These are phyloP conservation scores for Hylomyscus alleni DNA, from an alignment of 2,797 vertebrate species.

Conservation along the genomic window DNA sequence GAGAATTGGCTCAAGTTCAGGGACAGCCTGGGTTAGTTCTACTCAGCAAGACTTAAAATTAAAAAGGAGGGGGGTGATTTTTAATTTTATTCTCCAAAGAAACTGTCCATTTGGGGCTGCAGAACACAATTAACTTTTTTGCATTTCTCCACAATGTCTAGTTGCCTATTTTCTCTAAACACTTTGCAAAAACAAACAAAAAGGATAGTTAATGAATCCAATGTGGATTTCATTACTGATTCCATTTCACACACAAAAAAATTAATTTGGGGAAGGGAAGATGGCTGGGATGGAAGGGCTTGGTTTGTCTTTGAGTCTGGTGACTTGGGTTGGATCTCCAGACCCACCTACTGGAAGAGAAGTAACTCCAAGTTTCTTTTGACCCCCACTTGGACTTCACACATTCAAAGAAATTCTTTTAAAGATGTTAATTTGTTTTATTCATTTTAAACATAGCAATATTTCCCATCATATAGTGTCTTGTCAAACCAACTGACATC, in stretches of 20 bases:
- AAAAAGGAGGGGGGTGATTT: slow-evolving; percentile 55
- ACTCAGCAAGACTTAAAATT: background rate
- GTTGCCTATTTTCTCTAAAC: slow-evolving; percentile 78
- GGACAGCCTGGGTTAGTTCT: background rate
- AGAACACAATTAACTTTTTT: slow-evolving; percentile 78
- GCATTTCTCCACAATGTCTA: slow-evolving; percentile 81
- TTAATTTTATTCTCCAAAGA: slow-evolving; percentile 87
- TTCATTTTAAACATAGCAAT: slow-evolving; percentile 73
- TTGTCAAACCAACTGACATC: slow-evolving; percentile 66
- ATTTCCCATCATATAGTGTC: slow-evolving; percentile 68
- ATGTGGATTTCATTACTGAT: slow-evolving; percentile 81
- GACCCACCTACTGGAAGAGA: background rate
- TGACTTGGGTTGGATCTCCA: background rate
- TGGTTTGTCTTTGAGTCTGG: background rate
- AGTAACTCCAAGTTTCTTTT: background rate
- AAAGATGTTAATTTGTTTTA: background rate
- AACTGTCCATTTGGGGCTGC: slow-evolving; percentile 73
- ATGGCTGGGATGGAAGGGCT: background rate
- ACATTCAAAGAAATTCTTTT: background rate
- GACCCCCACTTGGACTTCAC: background rate
- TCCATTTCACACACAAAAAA: slow-evolving; percentile 84
- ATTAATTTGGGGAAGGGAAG: slow-evolving; percentile 61
- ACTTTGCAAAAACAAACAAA: slow-evolving; percentile 61
- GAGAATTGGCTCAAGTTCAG: background rate
- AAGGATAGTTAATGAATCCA: slow-evolving; percentile 80